Percentiles rank a stretch among this genome's conserved stretches.
Evolutionary conservation across 1,140 invertebrate genomes (phyloP).

Genomic region (Hylaeus anthracinus): DNA sequence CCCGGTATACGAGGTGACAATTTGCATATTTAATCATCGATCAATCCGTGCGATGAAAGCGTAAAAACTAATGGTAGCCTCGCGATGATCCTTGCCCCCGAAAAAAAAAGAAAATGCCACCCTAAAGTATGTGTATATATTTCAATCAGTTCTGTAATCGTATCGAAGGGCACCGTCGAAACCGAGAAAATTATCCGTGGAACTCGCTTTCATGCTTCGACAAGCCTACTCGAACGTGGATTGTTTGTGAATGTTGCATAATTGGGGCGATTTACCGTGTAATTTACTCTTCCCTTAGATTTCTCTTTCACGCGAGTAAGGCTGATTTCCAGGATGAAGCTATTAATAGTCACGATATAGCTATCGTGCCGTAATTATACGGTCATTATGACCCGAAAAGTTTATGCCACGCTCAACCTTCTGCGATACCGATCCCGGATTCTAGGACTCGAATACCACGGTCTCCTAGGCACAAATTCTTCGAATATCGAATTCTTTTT

Average conservation of each 20-base stretch:
- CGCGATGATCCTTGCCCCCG: not conserved
- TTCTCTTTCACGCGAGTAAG: slow-evolving; percentile 10
- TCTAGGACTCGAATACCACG: slow-evolving; percentile 19
- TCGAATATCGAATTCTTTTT: slow-evolving; percentile 35
- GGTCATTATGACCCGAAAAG: slow-evolving; percentile 33
- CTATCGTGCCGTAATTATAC: slow-evolving; percentile 45
- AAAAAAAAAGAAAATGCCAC: not conserved
- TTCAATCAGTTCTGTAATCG: not conserved
- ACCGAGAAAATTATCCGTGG: not conserved
- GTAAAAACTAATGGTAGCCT: not conserved
- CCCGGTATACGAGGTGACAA: slow-evolving; percentile 5
- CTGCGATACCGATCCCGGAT: not conserved
- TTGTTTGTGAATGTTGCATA: slow-evolving; percentile 9
- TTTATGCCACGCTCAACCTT: slow-evolving; percentile 12
- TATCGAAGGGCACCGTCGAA: not conserved
- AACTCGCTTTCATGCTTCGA: not conserved
- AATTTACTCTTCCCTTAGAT: slow-evolving; percentile 6
- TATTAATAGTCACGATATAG: slow-evolving; percentile 43
- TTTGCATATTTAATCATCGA: slow-evolving; percentile 32
- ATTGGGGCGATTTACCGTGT: slow-evolving; percentile 12
- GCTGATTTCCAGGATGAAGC: slow-evolving; percentile 25
- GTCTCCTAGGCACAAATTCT: slow-evolving; percentile 13
- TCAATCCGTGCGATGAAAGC: not conserved
- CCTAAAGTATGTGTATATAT: not conserved
- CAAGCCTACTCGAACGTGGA: not conserved